Evolutionary conservation across 2,888 invertebrate genomes (phyloP).

Genomic region (Catocala nupta): DNA sequence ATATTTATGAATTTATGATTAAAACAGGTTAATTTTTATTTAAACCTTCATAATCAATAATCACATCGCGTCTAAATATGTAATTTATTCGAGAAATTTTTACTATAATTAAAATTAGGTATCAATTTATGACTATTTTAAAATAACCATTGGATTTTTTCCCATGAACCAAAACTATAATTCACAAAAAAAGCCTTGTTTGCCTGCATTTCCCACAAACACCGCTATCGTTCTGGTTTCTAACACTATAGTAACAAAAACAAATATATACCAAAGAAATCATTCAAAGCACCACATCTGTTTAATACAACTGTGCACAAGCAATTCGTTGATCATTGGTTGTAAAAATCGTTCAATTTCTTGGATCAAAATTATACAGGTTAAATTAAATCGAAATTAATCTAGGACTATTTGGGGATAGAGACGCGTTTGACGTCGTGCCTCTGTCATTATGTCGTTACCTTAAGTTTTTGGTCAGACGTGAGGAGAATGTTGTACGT

Average conservation of each 20-base stretch:
- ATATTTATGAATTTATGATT: too few relatives aligned
- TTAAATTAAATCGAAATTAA: constrained; percentile 87
- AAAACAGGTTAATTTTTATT: too few relatives aligned
- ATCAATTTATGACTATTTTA: too few relatives aligned
- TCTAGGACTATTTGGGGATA: constrained; percentile 77
- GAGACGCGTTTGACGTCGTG: constrained; percentile 70
- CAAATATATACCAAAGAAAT: not conserved
- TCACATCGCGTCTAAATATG: too few relatives aligned
- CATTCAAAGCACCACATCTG: constrained; percentile 3
- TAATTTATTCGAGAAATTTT: too few relatives aligned
- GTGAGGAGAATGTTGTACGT: constrained; percentile 63
- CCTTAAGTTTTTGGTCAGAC: constrained; percentile 71
- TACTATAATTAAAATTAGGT: too few relatives aligned
- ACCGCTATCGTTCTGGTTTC: not conserved
- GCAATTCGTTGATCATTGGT: constrained; percentile 18
- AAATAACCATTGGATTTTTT: too few relatives aligned
- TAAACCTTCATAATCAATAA: too few relatives aligned
- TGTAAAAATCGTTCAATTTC: constrained; percentile 48
- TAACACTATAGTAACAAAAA: constrained; percentile 10
- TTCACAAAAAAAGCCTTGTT: too few relatives aligned
- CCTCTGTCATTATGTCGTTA: constrained; percentile 83
- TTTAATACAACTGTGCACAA: constrained; percentile 6
- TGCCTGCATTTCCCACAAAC: not conserved
- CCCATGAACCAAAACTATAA: too few relatives aligned
- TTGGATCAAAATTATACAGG: constrained; percentile 81